Evolutionary conservation across 2,888 invertebrate genomes (phyloP).

Genomic region (Macrosiphum euphorbiae): DNA sequence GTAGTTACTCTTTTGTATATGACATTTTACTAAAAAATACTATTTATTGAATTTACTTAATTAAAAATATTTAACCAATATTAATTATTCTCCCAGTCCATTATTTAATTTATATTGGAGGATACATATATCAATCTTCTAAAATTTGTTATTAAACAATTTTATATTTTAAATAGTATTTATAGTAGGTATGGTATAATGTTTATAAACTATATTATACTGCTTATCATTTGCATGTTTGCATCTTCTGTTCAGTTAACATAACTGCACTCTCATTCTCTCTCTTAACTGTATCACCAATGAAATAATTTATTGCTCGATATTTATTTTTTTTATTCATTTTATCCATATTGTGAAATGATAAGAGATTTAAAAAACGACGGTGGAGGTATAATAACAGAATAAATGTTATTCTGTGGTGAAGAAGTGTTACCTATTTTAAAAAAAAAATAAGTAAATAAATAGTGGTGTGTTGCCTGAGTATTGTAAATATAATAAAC

Average conservation of each 20-base stretch:
- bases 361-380: constrained; percentile 13
- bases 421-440: not conserved
- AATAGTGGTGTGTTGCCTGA: constrained; percentile 8
- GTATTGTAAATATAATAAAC: constrained; percentile 34
- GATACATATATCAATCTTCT: constrained; percentile 6
- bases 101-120: not conserved
- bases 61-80: not conserved
- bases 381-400: constrained; percentile 39
- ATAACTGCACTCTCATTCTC: constrained; percentile 35
- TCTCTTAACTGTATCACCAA: not conserved
- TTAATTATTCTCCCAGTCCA: not conserved
- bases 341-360: not conserved
- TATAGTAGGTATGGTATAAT: not conserved
- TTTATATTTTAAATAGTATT: not conserved
- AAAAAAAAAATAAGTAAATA: not conserved
- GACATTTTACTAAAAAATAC: not conserved
- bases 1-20: not conserved
- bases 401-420: not conserved
- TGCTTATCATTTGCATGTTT: constrained; percentile 62
- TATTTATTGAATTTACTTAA: not conserved
- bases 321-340: constrained; percentile 12
- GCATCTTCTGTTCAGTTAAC: constrained; percentile 45
- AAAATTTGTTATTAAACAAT: constrained; percentile 29
- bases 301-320: not conserved
- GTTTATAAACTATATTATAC: constrained; percentile 13